Evolutionary conservation across 2,888 invertebrate species (phyloP), one percentile per base, ranked within the genome.

Genomic region (Oscheius sp.): DNA sequence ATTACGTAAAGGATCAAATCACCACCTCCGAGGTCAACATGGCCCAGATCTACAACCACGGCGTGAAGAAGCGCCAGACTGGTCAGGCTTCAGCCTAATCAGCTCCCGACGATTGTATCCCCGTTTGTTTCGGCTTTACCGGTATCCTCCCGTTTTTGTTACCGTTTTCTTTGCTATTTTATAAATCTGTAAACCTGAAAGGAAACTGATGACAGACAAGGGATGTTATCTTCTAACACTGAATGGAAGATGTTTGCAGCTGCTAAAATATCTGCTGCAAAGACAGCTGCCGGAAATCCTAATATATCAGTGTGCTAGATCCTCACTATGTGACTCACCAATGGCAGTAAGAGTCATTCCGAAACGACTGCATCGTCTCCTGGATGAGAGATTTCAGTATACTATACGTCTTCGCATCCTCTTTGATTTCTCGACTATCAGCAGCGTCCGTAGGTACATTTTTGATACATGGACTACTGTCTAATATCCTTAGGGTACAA

Each of bases 21-120:
- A 99, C 98, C 21, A 98, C 96, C 32, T 95, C 96, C 60, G 98
- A 99, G 57, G 76, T 83, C 35, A 98, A 97, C 90, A 96, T 98
- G 95, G 97, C 98, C 47, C 92, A 98, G 89, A 95, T 98, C 35
- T 96, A 95, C 90, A 98, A 98, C 90, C 96, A 96, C 96, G 95
- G 96, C 91, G 96, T 98, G 3, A 96, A 96, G 90, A 62, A 75
- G 32, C 70, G 75, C 13, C 76, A 78, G 53, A 66, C 70, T 47
- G 53, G 57, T n/a, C 65, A 72, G 57, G 70, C 63, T 11, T 58
- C 70, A 5, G 13, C 4, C 13, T 35, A 59, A 11, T 35, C 2
- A 47, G 35, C 11, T 48, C 42, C 42, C 42, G 32, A 21, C 33
- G 29, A 37, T 65, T 65, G 5, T 47, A 35, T 50, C 57, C 29